phyloP scores from a whole-genome alignment of 2,797 vertebrate genomes.

The Vespertilio murinus region DNA sequence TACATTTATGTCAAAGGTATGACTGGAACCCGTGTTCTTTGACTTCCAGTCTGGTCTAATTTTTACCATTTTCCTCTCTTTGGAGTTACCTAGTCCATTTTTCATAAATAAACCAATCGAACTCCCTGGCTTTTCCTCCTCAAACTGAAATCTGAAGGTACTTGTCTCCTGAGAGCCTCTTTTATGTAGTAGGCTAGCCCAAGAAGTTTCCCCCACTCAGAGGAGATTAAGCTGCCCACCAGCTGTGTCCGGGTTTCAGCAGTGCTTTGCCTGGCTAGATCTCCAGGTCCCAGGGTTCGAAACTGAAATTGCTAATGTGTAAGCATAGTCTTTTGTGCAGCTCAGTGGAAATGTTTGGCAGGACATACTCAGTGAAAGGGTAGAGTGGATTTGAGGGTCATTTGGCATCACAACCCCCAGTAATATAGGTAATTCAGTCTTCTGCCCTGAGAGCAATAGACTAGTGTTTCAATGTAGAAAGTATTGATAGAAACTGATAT shows the following conservation, averaged over 20 bases:
- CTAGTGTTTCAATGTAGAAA: constrained; percentile 28
- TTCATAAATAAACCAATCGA: constrained; percentile 27
- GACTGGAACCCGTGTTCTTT: not conserved
- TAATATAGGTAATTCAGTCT: constrained; percentile 21
- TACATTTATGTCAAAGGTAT: not conserved
- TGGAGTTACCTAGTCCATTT: not conserved
- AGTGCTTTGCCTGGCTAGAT: not conserved
- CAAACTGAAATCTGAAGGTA: constrained; percentile 1
- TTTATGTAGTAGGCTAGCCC: not conserved
- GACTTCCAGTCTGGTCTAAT: not conserved
- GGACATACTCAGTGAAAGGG: not conserved
- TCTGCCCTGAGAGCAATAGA: not conserved
- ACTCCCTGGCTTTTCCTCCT: not conserved
- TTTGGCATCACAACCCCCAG: constrained; percentile 26
- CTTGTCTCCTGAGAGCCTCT: not conserved
- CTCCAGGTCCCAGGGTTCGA: not conserved
- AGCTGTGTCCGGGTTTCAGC: not conserved
- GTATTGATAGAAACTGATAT: constrained; percentile 4
- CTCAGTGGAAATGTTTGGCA: constrained; percentile 32
- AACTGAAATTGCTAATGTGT: not conserved
- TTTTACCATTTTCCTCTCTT: constrained; percentile 28
- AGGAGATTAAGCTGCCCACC: not conserved
- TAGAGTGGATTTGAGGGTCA: not conserved
- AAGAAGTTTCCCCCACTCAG: not conserved
- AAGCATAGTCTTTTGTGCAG: constrained; percentile 19